Conservation (phyloP, 2,888 invertebrate species). For the Dasypogon diadema region DNA sequence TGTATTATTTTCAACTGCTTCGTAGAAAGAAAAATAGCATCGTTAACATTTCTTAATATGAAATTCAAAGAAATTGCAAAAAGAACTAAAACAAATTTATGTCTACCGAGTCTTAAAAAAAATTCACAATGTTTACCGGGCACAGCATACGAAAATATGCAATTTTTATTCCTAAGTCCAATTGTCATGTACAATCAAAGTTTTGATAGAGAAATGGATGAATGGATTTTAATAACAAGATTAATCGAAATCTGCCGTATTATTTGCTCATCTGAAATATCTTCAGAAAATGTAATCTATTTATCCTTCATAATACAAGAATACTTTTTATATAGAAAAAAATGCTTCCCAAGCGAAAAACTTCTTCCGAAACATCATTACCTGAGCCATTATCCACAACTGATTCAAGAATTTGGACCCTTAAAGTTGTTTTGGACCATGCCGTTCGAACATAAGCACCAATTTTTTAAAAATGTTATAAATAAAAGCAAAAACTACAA, state of each 20-base stretch:
- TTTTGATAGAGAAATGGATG: slow-evolving; percentile 50
- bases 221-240: slow-evolving; percentile 51
- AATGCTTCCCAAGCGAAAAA: slow-evolving; percentile 46
- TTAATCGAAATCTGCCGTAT: slow-evolving; percentile 54
- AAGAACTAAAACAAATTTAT: slow-evolving; percentile 51
- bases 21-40: slow-evolving; percentile 45
- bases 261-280: slow-evolving; percentile 52
- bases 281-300: slow-evolving; percentile 47
- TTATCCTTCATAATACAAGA: slow-evolving; percentile 52
- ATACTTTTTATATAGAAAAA: slow-evolving; percentile 52
- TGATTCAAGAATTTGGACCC: slow-evolving; percentile 54
- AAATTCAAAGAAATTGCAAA: slow-evolving; percentile 46
- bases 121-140: slow-evolving; percentile 48
- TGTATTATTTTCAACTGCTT: slow-evolving; percentile 13
- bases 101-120: slow-evolving; percentile 47
- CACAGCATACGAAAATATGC: slow-evolving; percentile 53
- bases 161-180: slow-evolving; percentile 54
- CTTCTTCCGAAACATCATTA: slow-evolving; percentile 56
- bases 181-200: slow-evolving; percentile 27
- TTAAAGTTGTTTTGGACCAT: slow-evolving; percentile 25
- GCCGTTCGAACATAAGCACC: slow-evolving; percentile 30
- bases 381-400: slow-evolving; percentile 53
- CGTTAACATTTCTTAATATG: slow-evolving; percentile 52
- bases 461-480: slow-evolving; percentile 27
- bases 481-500: slow-evolving; percentile 23